phyloP scores from a whole-genome alignment of 2,797 vertebrate species.

The Oryzias dopingdopingensis region DNA sequence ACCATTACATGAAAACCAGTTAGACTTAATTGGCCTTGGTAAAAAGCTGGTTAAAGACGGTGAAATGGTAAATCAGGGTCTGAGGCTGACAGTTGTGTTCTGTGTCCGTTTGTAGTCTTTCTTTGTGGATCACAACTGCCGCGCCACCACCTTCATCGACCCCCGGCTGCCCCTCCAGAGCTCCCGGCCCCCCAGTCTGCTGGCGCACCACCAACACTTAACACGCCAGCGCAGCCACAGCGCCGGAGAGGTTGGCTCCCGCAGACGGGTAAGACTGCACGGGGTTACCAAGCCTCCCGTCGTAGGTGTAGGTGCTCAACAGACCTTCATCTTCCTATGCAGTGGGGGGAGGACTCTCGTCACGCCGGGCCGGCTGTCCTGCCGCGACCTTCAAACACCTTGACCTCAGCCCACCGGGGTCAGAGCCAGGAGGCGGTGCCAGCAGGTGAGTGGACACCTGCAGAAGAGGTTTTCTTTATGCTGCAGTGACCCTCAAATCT shows the following conservation, averaged over 20 bases:
- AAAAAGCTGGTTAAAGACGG: no score
- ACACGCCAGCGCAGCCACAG: constrained; percentile 96
- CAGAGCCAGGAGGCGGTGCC: constrained; percentile 94
- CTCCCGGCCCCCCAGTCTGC: constrained; percentile 86
- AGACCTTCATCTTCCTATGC: no score
- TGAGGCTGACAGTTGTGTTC: not conserved
- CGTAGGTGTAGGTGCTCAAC: no score
- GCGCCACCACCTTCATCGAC: constrained; percentile 96
- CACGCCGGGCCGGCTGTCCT: constrained; percentile 84
- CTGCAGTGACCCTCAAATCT: no score
- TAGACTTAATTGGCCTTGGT: no score
- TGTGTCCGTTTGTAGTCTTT: constrained; percentile 80
- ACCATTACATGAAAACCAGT: no score
- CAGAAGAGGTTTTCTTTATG: no score
- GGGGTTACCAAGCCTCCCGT: no score
- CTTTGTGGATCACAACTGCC: constrained; percentile 97
- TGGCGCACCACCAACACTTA: constrained; percentile 93
- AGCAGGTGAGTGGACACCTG: constrained; percentile 82
- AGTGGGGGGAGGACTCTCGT: constrained; percentile 86
- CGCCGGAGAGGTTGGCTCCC: constrained; percentile 88
- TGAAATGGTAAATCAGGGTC: no score
- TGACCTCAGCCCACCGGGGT: constrained; percentile 88
- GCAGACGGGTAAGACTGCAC: no score
- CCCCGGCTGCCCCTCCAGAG: constrained; percentile 95
- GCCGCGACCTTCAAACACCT: constrained; percentile 91